Evolutionary conservation across 2,888 invertebrate species (phyloP).

Genomic region (Plagiodera versicolora): DNA sequence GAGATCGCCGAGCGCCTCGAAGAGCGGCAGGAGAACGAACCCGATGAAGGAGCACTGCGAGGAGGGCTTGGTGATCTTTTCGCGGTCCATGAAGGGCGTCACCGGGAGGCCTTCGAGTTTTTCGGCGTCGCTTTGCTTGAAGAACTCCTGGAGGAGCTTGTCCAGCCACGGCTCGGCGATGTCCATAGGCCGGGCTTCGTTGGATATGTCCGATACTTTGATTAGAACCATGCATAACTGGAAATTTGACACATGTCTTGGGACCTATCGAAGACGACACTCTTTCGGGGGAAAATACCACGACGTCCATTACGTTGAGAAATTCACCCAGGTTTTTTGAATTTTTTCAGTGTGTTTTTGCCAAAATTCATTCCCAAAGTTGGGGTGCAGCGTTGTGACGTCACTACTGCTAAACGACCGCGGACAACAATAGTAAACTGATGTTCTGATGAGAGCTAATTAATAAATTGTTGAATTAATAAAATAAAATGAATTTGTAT

Average conservation of each 20-base stretch:
- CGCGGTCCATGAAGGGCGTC: constrained; percentile 84
- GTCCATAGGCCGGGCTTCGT: constrained; percentile 80
- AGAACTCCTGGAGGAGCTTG: constrained; percentile 71
- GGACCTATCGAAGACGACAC: too few relatives aligned
- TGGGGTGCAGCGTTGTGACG: too few relatives aligned
- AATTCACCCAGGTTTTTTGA: too few relatives aligned
- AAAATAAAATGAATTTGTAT: too few relatives aligned
- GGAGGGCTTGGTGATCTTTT: constrained; percentile 81
- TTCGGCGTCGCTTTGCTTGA: constrained; percentile 79
- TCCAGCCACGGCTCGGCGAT: constrained; percentile 84
- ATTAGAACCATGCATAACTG: constrained; percentile 79
- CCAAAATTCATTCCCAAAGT: too few relatives aligned
- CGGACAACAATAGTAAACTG: too few relatives aligned
- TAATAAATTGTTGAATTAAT: too few relatives aligned
- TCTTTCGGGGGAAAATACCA: too few relatives aligned
- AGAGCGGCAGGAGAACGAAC: constrained; percentile 75
- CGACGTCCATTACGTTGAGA: too few relatives aligned
- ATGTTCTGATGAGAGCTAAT: too few relatives aligned
- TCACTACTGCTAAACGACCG: too few relatives aligned
- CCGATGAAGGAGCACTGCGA: constrained; percentile 85
- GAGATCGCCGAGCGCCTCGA: constrained; percentile 75
- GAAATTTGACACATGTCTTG: constrained; percentile 19
- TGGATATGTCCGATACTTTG: constrained; percentile 83
- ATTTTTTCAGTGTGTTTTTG: too few relatives aligned
- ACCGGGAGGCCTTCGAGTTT: constrained; percentile 81